phyloP scores from a whole-genome alignment of 2,888 invertebrate species.

The Drosophila sordidapex region DNA sequence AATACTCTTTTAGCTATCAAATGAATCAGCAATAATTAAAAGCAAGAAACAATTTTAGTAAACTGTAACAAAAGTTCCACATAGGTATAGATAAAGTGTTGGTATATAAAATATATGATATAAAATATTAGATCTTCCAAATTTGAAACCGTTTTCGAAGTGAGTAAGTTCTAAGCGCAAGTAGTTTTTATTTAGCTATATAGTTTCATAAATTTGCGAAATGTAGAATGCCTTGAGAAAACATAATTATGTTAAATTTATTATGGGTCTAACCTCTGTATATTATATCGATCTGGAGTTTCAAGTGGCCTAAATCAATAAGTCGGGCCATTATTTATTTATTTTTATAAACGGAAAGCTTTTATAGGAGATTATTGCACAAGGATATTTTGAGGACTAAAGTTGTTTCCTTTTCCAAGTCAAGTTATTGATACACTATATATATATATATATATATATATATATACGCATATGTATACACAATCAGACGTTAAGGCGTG shows the following conservation, averaged over 20 bases:
- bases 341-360: background rate
- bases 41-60: conserved; percentile 4
- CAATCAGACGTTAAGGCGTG: conserved; percentile 17
- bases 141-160: background rate
- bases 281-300: background rate
- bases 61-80: conserved; percentile 13
- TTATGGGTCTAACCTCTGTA: background rate
- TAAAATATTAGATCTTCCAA: background rate
- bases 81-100: background rate
- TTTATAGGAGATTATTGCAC: background rate
- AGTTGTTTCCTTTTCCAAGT: background rate
- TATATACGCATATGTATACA: conserved; percentile 3
- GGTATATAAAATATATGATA: background rate
- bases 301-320: background rate
- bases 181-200: background rate
- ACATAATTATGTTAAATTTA: background rate
- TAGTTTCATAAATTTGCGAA: background rate
- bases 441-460: background rate
- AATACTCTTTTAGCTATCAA: conserved; percentile 21
- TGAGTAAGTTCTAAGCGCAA: background rate
- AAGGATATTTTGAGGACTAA: background rate
- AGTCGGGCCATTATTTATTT: background rate
- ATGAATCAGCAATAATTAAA: conserved; percentile 37
- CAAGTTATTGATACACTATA: conserved; percentile 1
- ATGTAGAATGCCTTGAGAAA: background rate